phyloP scores from a whole-genome alignment of 2,888 invertebrate genomes.

The Thereva nobilitata region DNA sequence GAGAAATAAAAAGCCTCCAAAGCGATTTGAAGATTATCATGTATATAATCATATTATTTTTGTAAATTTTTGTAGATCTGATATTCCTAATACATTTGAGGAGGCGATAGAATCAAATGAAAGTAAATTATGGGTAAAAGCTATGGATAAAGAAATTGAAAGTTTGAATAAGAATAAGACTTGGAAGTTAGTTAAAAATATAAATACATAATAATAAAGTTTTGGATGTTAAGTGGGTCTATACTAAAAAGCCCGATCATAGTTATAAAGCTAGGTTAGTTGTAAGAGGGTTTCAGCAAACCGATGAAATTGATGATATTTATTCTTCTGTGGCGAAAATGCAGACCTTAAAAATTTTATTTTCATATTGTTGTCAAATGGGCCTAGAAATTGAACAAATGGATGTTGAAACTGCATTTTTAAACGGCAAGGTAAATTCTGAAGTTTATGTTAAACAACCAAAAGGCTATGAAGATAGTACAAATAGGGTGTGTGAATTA shows the following conservation, averaged over 20 bases:
- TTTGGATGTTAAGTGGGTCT: not conserved
- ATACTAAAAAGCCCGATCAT: not conserved
- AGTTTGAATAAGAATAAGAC: not conserved
- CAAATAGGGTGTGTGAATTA: constrained; percentile 48
- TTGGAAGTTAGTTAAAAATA: not conserved
- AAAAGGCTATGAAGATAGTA: constrained; percentile 45
- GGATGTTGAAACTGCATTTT: constrained; percentile 47
- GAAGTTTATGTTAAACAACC: constrained; percentile 47
- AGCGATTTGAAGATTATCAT: too few relatives aligned
- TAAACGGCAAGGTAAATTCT: constrained; percentile 43
- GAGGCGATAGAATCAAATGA: not conserved
- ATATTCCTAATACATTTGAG: not conserved
- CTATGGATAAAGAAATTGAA: not conserved
- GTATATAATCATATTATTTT: too few relatives aligned
- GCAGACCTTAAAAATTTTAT: constrained; percentile 49
- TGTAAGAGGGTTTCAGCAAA: constrained; percentile 42
- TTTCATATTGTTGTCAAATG: constrained; percentile 46
- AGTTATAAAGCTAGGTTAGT: constrained; percentile 38
- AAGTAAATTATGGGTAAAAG: too few relatives aligned
- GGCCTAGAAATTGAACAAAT: constrained; percentile 36
- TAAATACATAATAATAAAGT: not conserved
- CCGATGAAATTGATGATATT: constrained; percentile 38
- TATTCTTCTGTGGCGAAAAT: constrained; percentile 45
- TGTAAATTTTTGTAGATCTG: too few relatives aligned
- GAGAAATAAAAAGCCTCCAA: too few relatives aligned